Evolutionary conservation across 1,140 invertebrate genomes (phyloP), one percentile per base, ranked within the genome.

Genomic region (Venustaconcha ellipsiformis): DNA sequence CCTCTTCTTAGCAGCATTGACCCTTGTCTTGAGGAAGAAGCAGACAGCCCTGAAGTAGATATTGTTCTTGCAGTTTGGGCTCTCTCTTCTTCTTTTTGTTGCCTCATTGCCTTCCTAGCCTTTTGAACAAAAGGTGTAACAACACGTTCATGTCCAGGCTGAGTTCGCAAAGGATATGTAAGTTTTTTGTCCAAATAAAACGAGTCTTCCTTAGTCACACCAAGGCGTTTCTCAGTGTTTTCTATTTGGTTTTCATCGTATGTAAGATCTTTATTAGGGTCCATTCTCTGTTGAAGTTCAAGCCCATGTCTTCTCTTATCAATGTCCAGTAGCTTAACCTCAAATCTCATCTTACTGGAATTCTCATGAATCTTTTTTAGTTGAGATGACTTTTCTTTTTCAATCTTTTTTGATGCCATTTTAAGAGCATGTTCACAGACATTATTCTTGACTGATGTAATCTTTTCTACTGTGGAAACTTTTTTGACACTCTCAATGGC

Each of bases 241-340:
- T 70, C 55, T 30, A 89, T 78, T 67, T 83, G 82, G 30, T 70
- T 70, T 48, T 84, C 85, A 67, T 89, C 86, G 69, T 86, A 85
- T 48, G 74, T 83, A 72, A 81, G 87, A 74, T 88, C 86, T 23
- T 74, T 74, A 15, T 77, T 68, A 2, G 88, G 88, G 57, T 82
- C 64, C 14, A 84, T 56, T n/a, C 87, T 67, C 76, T 83, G 84
- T 72, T 82, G 82, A 18, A 80, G 60, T 65, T 85, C 84, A 15
- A 88, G 62, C 13, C 81, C 79, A 59, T 84, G 82, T 77, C 82
- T 83, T n/a, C 85, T 81, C 63, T 83, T 84, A 67, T 87, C 80
- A 62, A 88, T 83, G 23, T 88, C 81, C 68, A 87, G 80, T 23
- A 89, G 72, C 70, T 86, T 88, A 3, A 83, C 80, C 76, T 89